Evolutionary conservation across 1,140 invertebrate genomes (phyloP), one percentile per base, ranked within the genome.

Genomic region (Nephila pilipes): DNA sequence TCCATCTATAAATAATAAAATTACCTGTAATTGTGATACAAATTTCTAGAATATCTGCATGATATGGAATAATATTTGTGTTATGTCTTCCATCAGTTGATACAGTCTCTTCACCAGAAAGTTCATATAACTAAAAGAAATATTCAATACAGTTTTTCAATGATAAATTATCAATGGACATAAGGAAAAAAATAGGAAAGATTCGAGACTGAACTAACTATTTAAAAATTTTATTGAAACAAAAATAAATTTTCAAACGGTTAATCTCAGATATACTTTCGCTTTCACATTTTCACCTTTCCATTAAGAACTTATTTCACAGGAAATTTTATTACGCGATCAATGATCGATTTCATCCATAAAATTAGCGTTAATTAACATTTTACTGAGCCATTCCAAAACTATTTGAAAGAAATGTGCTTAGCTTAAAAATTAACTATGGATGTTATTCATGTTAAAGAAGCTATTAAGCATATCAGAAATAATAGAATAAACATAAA

Each of bases 31-130:
- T 25, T 29, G 25, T 75, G 10, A 75, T 32, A 18, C 25, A 32
- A 75, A 75, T 75, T 18, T 75, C 65, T 32, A 75, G 32, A 75
- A 75, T 75, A 75, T 75, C 65, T 18, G 65, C 65, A 75, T 75
- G 65, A 16, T 16, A 5, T 16, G 65, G 65, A 75, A 75, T 75
- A 14, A 75, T 18, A 75, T 75, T 32, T 75, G 25, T 25, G 18
- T 14, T 25, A 4, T 1, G 14, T 32, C 16, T 25, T 29, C 65
- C 65, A 75, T 75, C 65, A 32, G 65, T 18, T 29, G 65, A 75
- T 16, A 32, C 29, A 18, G 29, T 32, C 16, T 12, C 12, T 32
- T 12, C 10, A 75, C 14, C 2, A 36, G 38, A 6, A 18, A 32
- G 16, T 32, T 16, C 14, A 14, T 32, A 18, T 32, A 12, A 75